Base-by-base conservation (phyloP, 2,113 vertebrate species). In the Periophthalmus modestus region DNA sequence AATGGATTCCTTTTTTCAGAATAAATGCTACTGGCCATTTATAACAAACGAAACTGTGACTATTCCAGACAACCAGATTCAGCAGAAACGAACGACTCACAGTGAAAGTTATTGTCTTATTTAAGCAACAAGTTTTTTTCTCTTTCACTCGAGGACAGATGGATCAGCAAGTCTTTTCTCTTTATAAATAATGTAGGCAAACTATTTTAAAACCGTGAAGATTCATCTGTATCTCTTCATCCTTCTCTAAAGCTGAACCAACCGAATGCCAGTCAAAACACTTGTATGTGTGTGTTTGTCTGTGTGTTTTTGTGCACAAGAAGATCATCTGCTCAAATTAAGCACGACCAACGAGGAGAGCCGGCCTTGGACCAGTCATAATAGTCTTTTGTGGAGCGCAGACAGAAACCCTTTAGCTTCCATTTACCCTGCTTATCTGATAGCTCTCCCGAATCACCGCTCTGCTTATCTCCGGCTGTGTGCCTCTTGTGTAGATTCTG, bases 331-430 rank as follows among this genome's bases (percentile, higher is more conserved):
- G 28, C 28, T 65, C 62, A 65, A 65, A 86, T 85, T 85, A 87
- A 79, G 81, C 65, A 58, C 33, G 2, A 4, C 62, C 69, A 71
- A 50, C 59, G 65, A 67, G 19, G 46, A 74, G 19, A 55, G 36
- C n/a, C 61, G n/a, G 54, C 28, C 36, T 28, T 66, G 72, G 68
- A 73, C 69, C 82, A 89, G 89, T 83, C 82, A 89, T 84, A 89
- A 89, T 85, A 90, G 66, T 83, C 90, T 87, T 91, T 94, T 93
- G 91, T 92, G 47, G 71, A 67, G 36, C 12, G 75, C 80, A 93
- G 92, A 94, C 90, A 83, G 74, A 75, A 82, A 87, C 80, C 48
- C 43, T 72, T 68, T 16, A 33, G 67, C 78, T 77, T 58, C 71
- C 62, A 62, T 86, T 82, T 71, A 71, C 15, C 80, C 34, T 16